phyloP scores from a whole-genome alignment of 92 coral and sea anemone species.

The Micromussa lordhowensis region DNA sequence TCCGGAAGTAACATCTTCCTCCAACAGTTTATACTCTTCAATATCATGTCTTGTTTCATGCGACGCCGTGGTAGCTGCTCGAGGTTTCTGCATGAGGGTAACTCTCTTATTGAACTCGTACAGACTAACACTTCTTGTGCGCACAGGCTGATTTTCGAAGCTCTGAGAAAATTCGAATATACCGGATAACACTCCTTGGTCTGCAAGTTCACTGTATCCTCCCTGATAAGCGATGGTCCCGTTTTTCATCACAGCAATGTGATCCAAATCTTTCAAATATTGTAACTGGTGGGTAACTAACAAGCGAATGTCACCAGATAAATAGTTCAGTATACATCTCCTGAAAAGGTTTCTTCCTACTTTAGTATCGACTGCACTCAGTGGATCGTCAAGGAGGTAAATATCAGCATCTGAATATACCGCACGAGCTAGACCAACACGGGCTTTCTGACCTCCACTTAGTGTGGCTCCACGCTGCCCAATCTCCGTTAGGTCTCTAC shows the following conservation, averaged over 20 bases:
- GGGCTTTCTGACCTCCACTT: slow-evolving; percentile 29
- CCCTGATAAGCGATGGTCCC: not conserved
- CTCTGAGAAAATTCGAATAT: not conserved
- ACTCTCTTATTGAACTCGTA: not conserved
- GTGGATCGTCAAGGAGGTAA: slow-evolving; percentile 20
- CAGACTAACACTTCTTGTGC: not conserved
- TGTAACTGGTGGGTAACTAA: slow-evolving; percentile 18
- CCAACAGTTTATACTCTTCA: not conserved
- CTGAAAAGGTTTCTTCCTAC: slow-evolving; percentile 13
- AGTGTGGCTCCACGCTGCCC: slow-evolving; percentile 25
- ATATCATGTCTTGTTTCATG: not conserved
- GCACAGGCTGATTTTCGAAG: not conserved
- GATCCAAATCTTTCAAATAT: slow-evolving; percentile 10
- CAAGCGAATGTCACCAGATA: slow-evolving; percentile 12
- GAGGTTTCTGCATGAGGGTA: not conserved
- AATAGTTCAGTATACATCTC: not conserved
- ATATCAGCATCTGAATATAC: slow-evolving; percentile 24
- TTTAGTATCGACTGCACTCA: slow-evolving; percentile 30
- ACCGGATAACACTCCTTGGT: not conserved
- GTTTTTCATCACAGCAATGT: slow-evolving; percentile 4
- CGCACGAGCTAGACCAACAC: slow-evolving; percentile 27
- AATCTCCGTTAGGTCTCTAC: slow-evolving; percentile 9
- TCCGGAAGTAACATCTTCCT: not conserved
- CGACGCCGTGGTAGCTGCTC: not conserved
- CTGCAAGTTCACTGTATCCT: not conserved